Percentiles rank a stretch among this genome's conserved stretches.
These are phyloP conservation scores for Siniperca undulata DNA, from an alignment of 2,797 vertebrate genomes.

Conservation along the genomic window DNA sequence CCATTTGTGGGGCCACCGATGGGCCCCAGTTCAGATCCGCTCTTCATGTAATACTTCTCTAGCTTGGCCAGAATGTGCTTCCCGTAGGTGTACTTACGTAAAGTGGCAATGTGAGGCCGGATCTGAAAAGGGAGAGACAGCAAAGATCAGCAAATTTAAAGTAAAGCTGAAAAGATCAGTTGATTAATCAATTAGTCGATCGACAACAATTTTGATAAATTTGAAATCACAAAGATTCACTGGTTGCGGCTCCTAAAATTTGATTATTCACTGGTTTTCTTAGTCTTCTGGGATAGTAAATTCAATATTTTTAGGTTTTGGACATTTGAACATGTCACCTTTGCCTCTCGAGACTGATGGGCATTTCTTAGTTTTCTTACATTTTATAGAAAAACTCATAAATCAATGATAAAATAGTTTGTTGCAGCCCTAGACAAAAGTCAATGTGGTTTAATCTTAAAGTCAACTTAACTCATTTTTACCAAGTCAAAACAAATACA, in stretches of 20 bases:
- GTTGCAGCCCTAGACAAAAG: neutral
- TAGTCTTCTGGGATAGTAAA: neutral
- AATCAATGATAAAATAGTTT: neutral
- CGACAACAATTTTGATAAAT: too few relatives aligned
- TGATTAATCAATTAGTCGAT: too few relatives aligned
- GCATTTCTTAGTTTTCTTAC: neutral
- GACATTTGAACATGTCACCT: neutral
- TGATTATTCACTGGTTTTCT: neutral
- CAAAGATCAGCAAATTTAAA: neutral
- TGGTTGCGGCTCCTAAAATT: neutral
- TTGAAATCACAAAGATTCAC: neutral
- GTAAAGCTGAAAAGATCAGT: neutral
- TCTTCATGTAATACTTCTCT: slow-evolving; percentile 99
- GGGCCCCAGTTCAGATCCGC: slow-evolving; percentile 94
- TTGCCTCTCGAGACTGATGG: neutral
- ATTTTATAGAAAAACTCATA: neutral
- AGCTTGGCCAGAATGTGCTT: slow-evolving; percentile 99
- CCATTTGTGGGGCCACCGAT: slow-evolving; percentile 96
- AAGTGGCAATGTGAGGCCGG: slow-evolving; percentile 96
- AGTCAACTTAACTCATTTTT: neutral
- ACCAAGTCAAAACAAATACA: neutral
- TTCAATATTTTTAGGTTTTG: neutral
- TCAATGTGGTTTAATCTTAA: neutral
- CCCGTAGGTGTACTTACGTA: slow-evolving; percentile 98
- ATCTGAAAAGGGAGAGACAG: slow-evolving; percentile 83